Conservation (phyloP, 2,888 invertebrate genomes). For the Microctonus aethiopoides region DNA sequence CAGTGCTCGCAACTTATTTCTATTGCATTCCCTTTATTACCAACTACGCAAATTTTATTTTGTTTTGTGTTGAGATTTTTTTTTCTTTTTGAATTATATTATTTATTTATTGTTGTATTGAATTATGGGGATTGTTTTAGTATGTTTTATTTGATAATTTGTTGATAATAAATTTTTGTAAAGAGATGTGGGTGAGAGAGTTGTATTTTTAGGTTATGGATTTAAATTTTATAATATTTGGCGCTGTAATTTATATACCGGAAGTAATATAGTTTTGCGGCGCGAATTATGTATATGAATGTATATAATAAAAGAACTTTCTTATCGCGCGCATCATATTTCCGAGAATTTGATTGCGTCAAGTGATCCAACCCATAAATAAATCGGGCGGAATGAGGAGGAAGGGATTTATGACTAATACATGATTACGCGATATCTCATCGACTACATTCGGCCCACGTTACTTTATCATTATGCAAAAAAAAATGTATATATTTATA, state of each 20-base stretch:
- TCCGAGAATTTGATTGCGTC: constrained; percentile 60
- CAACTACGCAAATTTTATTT: too few relatives aligned
- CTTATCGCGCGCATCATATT: constrained; percentile 62
- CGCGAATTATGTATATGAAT: too few relatives aligned
- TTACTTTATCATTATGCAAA: constrained; percentile 50
- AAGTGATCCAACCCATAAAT: constrained; percentile 62
- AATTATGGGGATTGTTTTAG: too few relatives aligned
- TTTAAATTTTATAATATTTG: neutral
- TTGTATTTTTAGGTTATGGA: neutral
- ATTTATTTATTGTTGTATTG: too few relatives aligned
- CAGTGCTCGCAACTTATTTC: too few relatives aligned
- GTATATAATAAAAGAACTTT: constrained; percentile 38
- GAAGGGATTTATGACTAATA: constrained; percentile 52
- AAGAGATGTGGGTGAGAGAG: neutral
- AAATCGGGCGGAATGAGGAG: constrained; percentile 49
- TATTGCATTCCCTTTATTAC: too few relatives aligned
- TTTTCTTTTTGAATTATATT: too few relatives aligned
- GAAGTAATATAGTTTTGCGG: neutral
- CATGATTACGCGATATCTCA: constrained; percentile 58
- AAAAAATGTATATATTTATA: neutral
- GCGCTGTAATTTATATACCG: neutral
- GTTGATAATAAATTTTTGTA: too few relatives aligned
- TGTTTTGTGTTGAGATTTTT: too few relatives aligned
- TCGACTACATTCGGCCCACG: constrained; percentile 58
- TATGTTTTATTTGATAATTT: too few relatives aligned